Percentiles rank a stretch among this genome's conserved stretches.
These are phyloP conservation scores for Grapholita molesta DNA, from an alignment of 1,140 invertebrate genomes.

Conservation along the genomic window DNA sequence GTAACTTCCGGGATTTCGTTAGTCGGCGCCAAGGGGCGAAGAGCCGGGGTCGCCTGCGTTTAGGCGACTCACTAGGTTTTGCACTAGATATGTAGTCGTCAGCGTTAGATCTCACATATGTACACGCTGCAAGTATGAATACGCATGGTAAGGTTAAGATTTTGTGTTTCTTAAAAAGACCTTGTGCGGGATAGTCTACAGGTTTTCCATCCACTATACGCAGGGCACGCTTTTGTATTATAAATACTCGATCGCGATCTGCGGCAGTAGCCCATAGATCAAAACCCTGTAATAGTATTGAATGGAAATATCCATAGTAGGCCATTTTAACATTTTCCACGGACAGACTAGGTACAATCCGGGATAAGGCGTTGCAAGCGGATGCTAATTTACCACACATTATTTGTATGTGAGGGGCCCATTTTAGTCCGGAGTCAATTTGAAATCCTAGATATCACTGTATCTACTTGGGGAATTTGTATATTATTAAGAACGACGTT, in stretches of 20 bases:
- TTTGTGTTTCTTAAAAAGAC: not conserved
- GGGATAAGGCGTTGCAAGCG: constrained; percentile 1
- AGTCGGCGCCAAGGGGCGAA: no score
- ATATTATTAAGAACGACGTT: not conserved
- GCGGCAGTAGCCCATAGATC: constrained; percentile 8
- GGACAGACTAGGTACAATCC: not conserved
- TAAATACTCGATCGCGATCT: not conserved
- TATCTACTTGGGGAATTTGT: not conserved
- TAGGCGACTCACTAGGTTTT: no score
- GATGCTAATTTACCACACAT: not conserved
- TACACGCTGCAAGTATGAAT: not conserved
- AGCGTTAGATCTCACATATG: no score
- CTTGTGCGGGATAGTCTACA: not conserved
- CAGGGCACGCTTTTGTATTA: constrained; percentile 7
- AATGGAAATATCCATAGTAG: constrained; percentile 20
- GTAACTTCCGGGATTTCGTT: no score
- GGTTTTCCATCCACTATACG: not conserved
- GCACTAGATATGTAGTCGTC: no score
- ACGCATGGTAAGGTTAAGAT: constrained; percentile 2
- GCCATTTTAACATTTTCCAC: not conserved
- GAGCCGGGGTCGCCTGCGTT: no score
- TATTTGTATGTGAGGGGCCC: not conserved
- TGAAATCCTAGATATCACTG: not conserved
- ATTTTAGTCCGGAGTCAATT: not conserved
- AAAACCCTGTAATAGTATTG: not conserved